Conservation (phyloP, 2,888 invertebrate species). For the Oithona nana region DNA sequence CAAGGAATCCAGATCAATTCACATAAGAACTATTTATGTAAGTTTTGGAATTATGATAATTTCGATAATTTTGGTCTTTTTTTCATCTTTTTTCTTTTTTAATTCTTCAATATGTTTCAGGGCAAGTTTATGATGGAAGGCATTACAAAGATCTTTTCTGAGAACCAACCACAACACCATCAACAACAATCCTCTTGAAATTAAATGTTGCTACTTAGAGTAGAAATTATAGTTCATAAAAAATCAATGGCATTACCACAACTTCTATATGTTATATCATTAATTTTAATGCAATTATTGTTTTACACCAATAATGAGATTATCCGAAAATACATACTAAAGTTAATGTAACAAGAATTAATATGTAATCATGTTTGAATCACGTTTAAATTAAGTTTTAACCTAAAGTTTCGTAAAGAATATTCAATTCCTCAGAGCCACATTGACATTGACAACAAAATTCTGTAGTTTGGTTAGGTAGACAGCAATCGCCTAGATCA, state of each 20-base stretch:
- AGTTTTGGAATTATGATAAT: not conserved
- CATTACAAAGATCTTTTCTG: not conserved
- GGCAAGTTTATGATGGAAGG: not conserved
- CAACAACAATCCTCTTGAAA: not conserved
- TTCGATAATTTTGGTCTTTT: not conserved
- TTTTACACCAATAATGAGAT: not conserved
- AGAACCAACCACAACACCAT: not conserved
- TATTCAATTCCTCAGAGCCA: too few species aligned
- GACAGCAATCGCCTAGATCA: too few species aligned
- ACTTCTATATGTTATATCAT: not conserved
- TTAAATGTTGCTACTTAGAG: not conserved
- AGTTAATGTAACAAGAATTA: not conserved
- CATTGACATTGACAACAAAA: too few species aligned
- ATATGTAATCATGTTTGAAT: too few species aligned
- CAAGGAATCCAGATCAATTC: not conserved
- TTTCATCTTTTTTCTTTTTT: too few species aligned
- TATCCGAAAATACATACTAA: not conserved
- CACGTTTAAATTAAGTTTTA: too few species aligned
- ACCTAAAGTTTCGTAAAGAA: too few species aligned
- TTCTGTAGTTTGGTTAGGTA: too few species aligned
- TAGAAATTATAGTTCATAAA: not conserved
- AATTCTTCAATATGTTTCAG: too few species aligned
- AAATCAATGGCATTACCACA: not conserved
- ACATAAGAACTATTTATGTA: not conserved
- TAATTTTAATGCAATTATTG: not conserved